These are phyloP conservation scores for Xiphophorus birchmanni DNA, from an alignment of 2,797 vertebrate species.

Conservation along the genomic window DNA sequence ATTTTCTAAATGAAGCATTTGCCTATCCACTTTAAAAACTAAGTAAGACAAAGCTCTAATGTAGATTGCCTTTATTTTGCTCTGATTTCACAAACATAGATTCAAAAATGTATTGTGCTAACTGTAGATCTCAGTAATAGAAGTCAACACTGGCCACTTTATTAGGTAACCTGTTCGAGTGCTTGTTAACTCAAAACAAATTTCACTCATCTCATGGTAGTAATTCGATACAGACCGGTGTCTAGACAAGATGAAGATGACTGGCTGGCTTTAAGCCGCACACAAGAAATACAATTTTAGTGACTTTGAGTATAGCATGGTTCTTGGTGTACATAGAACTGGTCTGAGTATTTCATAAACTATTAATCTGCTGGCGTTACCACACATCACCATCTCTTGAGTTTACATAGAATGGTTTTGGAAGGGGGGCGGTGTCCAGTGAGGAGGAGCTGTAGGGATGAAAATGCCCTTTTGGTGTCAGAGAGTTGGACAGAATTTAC, in stretches of 20 bases:
- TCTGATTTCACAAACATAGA: conserved; percentile 3
- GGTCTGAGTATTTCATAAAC: not conserved
- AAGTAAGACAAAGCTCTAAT: not conserved
- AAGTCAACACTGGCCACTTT: not conserved
- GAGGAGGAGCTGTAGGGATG: not conserved
- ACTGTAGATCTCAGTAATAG: not conserved
- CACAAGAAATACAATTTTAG: not conserved
- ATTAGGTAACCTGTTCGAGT: not conserved
- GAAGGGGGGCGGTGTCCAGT: not conserved
- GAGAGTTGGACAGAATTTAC: not conserved
- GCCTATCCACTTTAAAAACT: not conserved
- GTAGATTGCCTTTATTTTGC: not conserved
- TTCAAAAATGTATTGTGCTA: conserved; percentile 7
- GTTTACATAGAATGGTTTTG: not conserved
- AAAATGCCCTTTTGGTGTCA: not conserved
- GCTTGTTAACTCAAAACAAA: not conserved
- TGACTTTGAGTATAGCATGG: not conserved
- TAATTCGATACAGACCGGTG: not conserved
- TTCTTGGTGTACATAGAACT: not conserved
- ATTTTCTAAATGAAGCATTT: not conserved
- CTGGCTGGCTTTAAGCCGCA: not conserved
- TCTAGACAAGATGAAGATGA: not conserved
- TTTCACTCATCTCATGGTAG: not conserved
- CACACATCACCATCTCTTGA: not conserved
- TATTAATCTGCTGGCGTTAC: not conserved